These are phyloP conservation scores for Coremacera marginata DNA, from an alignment of 2,888 invertebrate genomes.

Conservation along the genomic window DNA sequence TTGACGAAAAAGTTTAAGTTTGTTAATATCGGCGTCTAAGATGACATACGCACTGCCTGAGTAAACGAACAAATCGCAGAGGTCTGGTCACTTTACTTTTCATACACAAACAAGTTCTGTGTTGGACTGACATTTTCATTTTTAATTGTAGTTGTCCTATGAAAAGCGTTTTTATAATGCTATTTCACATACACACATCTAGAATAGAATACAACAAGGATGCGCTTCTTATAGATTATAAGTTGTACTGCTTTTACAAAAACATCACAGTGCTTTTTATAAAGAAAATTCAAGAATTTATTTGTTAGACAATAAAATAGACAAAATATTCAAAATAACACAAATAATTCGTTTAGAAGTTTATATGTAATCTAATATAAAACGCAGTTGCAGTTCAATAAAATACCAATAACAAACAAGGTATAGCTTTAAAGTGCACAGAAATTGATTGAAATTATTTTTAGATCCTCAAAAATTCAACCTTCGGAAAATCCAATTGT, in stretches of 20 bases:
- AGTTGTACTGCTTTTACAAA: not conserved
- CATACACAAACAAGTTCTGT: too few relatives aligned
- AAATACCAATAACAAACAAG: not conserved
- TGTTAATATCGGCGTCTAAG: too few relatives aligned
- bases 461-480: constrained; percentile 3
- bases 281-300: not conserved
- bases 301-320: constrained; percentile 1
- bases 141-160: too few relatives aligned
- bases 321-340: not conserved
- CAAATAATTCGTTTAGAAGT: not conserved
- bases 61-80: too few relatives aligned
- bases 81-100: too few relatives aligned
- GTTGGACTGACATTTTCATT: too few relatives aligned
- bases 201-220: not conserved
- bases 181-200: not conserved
- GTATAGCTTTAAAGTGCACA: not conserved
- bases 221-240: not conserved
- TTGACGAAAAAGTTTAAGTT: too few relatives aligned
- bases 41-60: too few relatives aligned
- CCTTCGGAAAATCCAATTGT: constrained; percentile 10
- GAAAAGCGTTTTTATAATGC: not conserved
- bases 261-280: not conserved
- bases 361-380: not conserved
- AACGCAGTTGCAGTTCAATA: not conserved
- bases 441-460: not conserved